Base-by-base conservation (phyloP, 2,113 vertebrate genomes). In the Pardalotus punctatus region DNA sequence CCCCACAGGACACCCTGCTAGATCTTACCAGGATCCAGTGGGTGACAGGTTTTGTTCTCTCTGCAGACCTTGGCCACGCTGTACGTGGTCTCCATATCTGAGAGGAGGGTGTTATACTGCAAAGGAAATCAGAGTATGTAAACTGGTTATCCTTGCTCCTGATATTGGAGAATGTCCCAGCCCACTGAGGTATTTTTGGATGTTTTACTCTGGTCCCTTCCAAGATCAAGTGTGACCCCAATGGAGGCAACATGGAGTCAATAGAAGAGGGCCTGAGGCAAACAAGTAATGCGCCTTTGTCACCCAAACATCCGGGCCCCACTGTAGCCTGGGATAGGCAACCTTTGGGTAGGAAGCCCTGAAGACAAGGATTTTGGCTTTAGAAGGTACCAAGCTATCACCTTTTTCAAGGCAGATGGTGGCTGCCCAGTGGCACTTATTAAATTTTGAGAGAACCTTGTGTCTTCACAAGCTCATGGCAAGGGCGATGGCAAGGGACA, bases 71-170 rank as follows among this genome's bases (percentile, higher is more conserved):
- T 96, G 88, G 99, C 99, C 70, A 99, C 81, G 2, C 99, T 99
- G 97, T 99, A 99, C 0, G 93, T 98, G 42, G 99, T 99, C 96
- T 99, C 99, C 99, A 99, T 99, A 29, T 98, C 97, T 60, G 99
- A 98, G 72, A 99, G 97, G 62, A 99, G 97, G 60, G 95, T 97
- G 97, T 99, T 99, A 91, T 99, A 99, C 99, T 99, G 96, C 62
- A 91, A 96, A 91, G 70, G 51, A 96, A 93, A 96, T 48, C 6
- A 45, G 38, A 29, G 11, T 4, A 2, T 11, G 3, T 36, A 20
- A 91, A 11, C 3, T 40, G 27, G 4, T 40, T 47, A 11, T 74
- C 33, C 24, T 64, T 29, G 24, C 53, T 89, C 23, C 45, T 60
- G 56, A 10, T 31, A 50, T 6, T 50, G 29, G 38, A 51, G 17